Evolutionary conservation across 2,113 vertebrate species (phyloP).

Genomic region (Bos javanicus): DNA sequence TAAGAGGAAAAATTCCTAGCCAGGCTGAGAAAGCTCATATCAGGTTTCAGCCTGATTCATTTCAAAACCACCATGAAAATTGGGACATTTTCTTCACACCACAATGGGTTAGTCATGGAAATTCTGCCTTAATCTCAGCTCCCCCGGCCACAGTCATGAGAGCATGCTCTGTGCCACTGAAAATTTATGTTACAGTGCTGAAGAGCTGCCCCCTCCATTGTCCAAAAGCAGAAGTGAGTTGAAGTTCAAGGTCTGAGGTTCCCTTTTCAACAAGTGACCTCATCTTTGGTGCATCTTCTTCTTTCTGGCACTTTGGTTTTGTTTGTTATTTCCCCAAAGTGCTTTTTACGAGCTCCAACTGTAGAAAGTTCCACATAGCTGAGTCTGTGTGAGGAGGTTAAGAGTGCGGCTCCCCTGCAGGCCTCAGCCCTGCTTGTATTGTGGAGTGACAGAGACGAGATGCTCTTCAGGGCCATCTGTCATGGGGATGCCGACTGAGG

Average conservation of each 20-base stretch:
- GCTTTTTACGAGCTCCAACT: not conserved
- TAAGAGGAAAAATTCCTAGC: conserved; percentile 40
- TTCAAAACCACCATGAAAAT: conserved; percentile 65
- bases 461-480: conserved; percentile 22
- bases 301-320: not conserved
- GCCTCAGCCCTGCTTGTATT: not conserved
- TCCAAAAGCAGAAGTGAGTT: not conserved
- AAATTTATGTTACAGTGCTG: not conserved
- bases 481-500: not conserved
- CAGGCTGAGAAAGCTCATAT: conserved; percentile 55
- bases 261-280: conserved; percentile 4
- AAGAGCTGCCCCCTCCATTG: not conserved
- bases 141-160: conserved; percentile 26
- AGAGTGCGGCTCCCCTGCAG: not conserved
- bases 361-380: not conserved
- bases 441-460: conserved; percentile 22
- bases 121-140: conserved; percentile 58
- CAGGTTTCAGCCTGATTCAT: conserved; percentile 60
- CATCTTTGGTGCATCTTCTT: not conserved
- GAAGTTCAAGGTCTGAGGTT: not conserved
- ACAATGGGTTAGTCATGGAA: conserved; percentile 49
- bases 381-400: not conserved
- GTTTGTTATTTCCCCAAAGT: not conserved
- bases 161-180: not conserved
- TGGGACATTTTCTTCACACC: conserved; percentile 60